Evolutionary conservation across 2,888 invertebrate genomes (phyloP), one percentile per base, ranked within the genome.

Genomic region (Hyppa rectilinea): DNA sequence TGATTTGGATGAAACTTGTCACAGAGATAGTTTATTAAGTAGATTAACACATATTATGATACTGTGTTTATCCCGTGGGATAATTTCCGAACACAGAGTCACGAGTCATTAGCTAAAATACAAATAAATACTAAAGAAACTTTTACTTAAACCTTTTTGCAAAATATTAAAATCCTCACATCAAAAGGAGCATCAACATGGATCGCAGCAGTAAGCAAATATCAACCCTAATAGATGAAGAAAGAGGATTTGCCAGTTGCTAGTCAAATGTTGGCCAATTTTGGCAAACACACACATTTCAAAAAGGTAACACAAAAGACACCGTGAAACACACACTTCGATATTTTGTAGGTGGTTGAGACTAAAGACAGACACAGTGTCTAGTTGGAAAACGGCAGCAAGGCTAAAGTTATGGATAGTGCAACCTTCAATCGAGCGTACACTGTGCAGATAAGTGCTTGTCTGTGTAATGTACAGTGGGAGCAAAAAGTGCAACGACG

Each of bases 351-450:
- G 5, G 34, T 26, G 6, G 10, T 49, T 14, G 36, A 38, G 4
- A 50, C 50, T 45, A 43, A 56, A 50, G 64, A 60, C n/a, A 31
- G 45, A 75, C 85, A 79, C 85, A 68, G 79, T 71, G 63, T 29
- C 31, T 70, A 71, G 84, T 78, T 87, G 89, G 90, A 88, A 91
- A 87, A 88, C 87, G 83, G 82, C 80, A 81, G 79, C 78, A 76
- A 82, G 87, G 85, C 86, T 88, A 61, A 90, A 92, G 89, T 92
- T 90, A 91, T 88, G 88, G 88, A 86, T 86, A 87, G 87, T 85
- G 85, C 83, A 87, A 83, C 84, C 89, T 90, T 91, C 93, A 93
- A 94, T 94, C 91, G 93, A 91, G 88, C 92, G 91, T 90, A 88
- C 88, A 86, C 85, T 88, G 83, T 87, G 87, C 87, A 87, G 89